Base-by-base conservation (phyloP, 2,888 invertebrate genomes). In the Nemapogon koenigi region DNA sequence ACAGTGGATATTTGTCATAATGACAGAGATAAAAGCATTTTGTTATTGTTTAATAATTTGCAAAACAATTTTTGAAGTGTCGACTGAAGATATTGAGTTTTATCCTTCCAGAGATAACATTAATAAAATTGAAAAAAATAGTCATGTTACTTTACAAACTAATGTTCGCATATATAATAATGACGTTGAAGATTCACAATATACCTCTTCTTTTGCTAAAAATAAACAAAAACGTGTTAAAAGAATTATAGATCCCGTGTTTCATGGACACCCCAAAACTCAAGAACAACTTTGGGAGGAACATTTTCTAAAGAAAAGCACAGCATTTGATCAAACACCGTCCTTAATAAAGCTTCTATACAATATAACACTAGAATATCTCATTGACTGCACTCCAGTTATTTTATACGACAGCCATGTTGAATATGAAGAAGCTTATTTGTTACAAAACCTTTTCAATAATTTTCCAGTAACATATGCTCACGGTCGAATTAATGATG, bases 371-470 rank as follows among this genome's bases (percentile, higher is more conserved):
- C 33, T 64, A 1, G 75, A 81, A 6, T 84, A 89, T 59, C 57
- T 89, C 16, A 64, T 59, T n/a, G 83, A 83, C 40, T 89, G 89
- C 49, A 82, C 82, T 1, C 83, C 87, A 2, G 75, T 85, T 2
- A 76, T 88, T 42, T 73, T 89, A n/a, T 89, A 89, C 47, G 89
- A 89, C 42, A 68, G 51, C 40, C 69, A 67, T 52, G 80, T 84
- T 1, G 82, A 83, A 53, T 62, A 70, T 3, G 71, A 72, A 25
- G 83, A 86, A 35, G 79, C 69, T 33, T 63, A 79, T 27, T 51
- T 88, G 8, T 55, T 88, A 46, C 80, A 85, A 57, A 73, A 79
- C 41, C 61, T 89, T 1, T 73, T 89, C 1, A 71, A 63, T 52
- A 64, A 56, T 19, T 83, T 81, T 44, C 84, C 86, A 1, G 62